Evolutionary conservation across 2,797 vertebrate species (phyloP).

Genomic region (Notamacropus eugenii): DNA sequence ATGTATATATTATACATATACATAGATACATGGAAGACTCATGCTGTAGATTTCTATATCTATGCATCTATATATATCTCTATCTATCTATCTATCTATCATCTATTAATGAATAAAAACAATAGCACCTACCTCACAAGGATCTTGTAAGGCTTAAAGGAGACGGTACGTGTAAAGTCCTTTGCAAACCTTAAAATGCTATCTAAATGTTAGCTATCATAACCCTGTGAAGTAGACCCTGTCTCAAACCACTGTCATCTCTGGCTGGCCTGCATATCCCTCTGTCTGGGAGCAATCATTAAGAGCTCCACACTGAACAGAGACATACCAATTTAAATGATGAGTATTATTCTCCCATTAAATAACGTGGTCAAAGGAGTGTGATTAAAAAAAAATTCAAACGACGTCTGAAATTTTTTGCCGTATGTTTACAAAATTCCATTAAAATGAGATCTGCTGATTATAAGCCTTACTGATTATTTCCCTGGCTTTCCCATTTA

Average conservation of each 20-base stretch:
- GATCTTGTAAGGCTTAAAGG: not conserved
- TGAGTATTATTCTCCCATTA: conserved; percentile 56
- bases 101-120: not conserved
- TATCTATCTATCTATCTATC: no score
- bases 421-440: conserved; percentile 61
- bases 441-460: conserved; percentile 59
- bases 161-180: not conserved
- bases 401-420: conserved; percentile 53
- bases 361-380: conserved; percentile 13
- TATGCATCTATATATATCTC: no score
- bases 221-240: not conserved
- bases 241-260: not conserved
- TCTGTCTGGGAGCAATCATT: not conserved
- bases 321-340: not conserved
- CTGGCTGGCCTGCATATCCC: not conserved
- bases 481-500: conserved; percentile 49
- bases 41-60: no score
- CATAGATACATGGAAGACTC: not conserved
- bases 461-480: conserved; percentile 57
- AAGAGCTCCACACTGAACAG: conserved; percentile 18
- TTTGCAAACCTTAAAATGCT: not conserved
- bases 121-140: not conserved
- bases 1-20: no score
- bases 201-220: not conserved
- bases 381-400: not conserved